Evolutionary conservation across 64 coral and sea anemone species (phyloP).

Genomic region (Montipora foliosa): DNA sequence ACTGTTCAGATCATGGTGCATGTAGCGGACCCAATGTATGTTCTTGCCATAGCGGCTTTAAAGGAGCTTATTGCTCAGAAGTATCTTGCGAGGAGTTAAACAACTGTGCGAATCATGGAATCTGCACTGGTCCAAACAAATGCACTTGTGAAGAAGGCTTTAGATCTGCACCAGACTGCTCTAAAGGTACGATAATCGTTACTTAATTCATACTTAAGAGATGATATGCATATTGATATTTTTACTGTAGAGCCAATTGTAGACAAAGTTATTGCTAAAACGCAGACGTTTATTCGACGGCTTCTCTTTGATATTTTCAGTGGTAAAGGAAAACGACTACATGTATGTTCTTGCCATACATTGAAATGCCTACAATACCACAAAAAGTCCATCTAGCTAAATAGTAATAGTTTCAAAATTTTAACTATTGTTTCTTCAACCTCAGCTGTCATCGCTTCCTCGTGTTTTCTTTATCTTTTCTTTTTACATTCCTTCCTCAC

Average conservation of each 20-base stretch:
- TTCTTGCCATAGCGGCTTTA: slow-evolving; percentile 56
- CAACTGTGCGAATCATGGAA: slow-evolving; percentile 68
- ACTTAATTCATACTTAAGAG: not conserved
- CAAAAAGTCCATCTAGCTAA: no score
- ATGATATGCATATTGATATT: not conserved
- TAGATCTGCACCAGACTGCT: slow-evolving; percentile 59
- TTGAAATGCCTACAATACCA: no score
- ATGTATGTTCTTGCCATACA: no score
- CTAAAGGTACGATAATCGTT: slow-evolving; percentile 37
- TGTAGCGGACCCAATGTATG: slow-evolving; percentile 67
- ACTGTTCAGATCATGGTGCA: slow-evolving; percentile 63
- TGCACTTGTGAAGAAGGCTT: slow-evolving; percentile 64
- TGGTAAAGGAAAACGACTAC: no score
- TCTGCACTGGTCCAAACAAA: slow-evolving; percentile 58
- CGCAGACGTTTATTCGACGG: no score
- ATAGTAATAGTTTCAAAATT: no score
- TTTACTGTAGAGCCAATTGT: not conserved
- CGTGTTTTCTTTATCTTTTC: no score
- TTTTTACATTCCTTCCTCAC: no score
- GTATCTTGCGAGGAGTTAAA: slow-evolving; percentile 66
- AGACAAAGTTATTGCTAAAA: not conserved
- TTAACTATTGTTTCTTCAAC: no score
- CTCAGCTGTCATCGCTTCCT: no score
- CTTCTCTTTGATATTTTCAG: no score
- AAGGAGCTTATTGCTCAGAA: slow-evolving; percentile 73